phyloP scores from a whole-genome alignment of 2,888 invertebrate species.

The Ophioninae sp. region DNA sequence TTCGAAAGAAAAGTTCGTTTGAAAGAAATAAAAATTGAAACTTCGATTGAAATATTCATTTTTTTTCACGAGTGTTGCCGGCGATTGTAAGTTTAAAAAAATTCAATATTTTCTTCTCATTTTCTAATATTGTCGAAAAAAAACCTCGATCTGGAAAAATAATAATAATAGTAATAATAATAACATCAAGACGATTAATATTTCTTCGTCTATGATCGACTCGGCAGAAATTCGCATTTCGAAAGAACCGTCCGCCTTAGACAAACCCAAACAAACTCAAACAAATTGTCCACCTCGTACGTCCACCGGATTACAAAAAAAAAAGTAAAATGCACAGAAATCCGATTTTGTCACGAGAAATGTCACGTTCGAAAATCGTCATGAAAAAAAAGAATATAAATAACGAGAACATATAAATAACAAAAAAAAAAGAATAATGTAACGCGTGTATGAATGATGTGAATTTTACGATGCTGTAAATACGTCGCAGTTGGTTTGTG shows the following conservation, averaged over 20 bases:
- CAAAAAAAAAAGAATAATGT: slow-evolving; percentile 20
- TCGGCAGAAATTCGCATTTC: not conserved
- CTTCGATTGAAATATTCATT: not conserved
- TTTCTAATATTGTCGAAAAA: not conserved
- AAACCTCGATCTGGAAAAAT: not conserved
- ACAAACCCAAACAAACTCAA: not conserved
- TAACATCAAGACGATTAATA: not conserved
- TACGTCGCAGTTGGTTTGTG: slow-evolving; percentile 39
- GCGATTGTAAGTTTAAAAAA: not conserved
- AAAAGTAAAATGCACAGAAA: slow-evolving; percentile 20
- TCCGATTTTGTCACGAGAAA: slow-evolving; percentile 14
- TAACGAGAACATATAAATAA: not conserved
- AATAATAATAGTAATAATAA: not conserved
- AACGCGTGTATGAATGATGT: slow-evolving; percentile 44
- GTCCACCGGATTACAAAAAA: not conserved
- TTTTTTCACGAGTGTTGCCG: not conserved
- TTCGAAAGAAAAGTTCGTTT: too few species aligned
- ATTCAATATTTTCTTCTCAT: not conserved
- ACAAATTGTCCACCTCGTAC: not conserved
- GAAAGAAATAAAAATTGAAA: too few species aligned
- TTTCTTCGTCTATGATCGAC: not conserved
- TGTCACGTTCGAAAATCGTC: not conserved
- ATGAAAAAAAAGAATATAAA: slow-evolving; percentile 9
- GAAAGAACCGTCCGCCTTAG: not conserved
- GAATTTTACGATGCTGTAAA: slow-evolving; percentile 54